phyloP scores from a whole-genome alignment of 2,113 vertebrate species.

The Bucco capensis region DNA sequence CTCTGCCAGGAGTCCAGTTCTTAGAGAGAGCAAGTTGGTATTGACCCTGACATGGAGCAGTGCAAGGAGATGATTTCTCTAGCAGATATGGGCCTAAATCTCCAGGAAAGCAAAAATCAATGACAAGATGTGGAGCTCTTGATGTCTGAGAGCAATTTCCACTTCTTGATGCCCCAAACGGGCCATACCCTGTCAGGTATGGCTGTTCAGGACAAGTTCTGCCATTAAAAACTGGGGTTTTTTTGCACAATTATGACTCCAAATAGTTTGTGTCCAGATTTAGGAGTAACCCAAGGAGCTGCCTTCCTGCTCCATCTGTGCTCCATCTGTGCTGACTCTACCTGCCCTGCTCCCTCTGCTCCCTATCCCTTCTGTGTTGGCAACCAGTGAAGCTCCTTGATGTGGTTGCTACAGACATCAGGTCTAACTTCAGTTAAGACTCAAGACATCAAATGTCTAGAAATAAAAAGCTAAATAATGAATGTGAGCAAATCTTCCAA shows the following conservation, averaged over 20 bases:
- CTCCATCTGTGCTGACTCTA: background rate
- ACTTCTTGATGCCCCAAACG: background rate
- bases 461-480: background rate
- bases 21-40: rapidly evolving
- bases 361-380: rapidly evolving
- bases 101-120: background rate
- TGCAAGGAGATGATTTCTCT: background rate
- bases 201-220: background rate
- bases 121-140: background rate
- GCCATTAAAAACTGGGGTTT: rapidly evolving
- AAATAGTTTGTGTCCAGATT: background rate
- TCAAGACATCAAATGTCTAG: background rate
- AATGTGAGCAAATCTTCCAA: background rate
- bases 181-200: background rate
- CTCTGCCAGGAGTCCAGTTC: background rate
- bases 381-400: background rate
- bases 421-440: background rate
- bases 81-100: background rate
- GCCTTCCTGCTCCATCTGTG: background rate
- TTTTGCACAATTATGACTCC: no score
- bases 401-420: background rate
- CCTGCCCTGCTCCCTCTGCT: background rate
- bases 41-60: rapidly evolving
- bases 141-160: background rate
- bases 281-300: background rate